phyloP scores from a whole-genome alignment of 2,888 invertebrate genomes.

The Leptothorax acervorum region DNA sequence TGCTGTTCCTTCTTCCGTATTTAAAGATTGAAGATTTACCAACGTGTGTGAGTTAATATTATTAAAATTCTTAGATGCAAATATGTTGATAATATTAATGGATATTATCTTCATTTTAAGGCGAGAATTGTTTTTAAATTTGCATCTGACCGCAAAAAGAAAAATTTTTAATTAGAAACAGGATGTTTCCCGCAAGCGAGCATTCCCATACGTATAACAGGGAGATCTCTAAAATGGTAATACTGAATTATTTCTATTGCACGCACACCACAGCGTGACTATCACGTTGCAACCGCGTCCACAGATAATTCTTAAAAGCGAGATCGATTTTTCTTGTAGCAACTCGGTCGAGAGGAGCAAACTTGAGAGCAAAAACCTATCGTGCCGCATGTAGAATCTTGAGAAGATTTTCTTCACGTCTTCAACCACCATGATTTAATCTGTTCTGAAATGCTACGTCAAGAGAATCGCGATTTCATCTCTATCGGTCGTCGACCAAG shows the following conservation, averaged over 20 bases:
- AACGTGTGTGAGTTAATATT: background rate
- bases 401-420: slow-evolving; percentile 34
- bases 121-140: background rate
- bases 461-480: slow-evolving; percentile 27
- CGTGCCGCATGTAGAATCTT: slow-evolving; percentile 19
- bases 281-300: slow-evolving; percentile 76
- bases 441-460: background rate
- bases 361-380: slow-evolving; percentile 55
- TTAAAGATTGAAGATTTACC: background rate
- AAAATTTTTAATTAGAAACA: slow-evolving; percentile 11
- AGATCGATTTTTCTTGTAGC: slow-evolving; percentile 64
- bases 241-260: slow-evolving; percentile 61
- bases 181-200: background rate
- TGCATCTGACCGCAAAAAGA: background rate
- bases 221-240: slow-evolving; percentile 64
- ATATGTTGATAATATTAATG: background rate
- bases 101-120: background rate
- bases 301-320: slow-evolving; percentile 74
- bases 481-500: slow-evolving; percentile 13
- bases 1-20: background rate
- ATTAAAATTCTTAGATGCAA: background rate
- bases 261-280: slow-evolving; percentile 65
- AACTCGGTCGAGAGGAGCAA: slow-evolving; percentile 30
- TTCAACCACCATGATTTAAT: background rate
- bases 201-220: background rate